Evolutionary conservation across 2,797 vertebrate species (phyloP), one percentile per base, ranked within the genome.

Genomic region (Enteromius radiatus): DNA sequence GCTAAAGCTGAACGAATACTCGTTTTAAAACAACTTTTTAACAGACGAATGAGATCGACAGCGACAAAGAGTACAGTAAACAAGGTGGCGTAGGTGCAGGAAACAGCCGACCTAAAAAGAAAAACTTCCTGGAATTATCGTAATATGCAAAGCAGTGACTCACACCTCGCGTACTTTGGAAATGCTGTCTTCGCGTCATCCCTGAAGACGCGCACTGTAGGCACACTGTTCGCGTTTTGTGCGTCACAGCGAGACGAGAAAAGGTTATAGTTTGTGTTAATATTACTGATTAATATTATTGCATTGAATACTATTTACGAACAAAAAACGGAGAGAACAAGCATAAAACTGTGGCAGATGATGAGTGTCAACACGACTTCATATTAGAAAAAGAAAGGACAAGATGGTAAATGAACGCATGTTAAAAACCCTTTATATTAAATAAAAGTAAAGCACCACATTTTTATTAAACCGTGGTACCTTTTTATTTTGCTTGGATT

Each of bases 41-140:
- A 70, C 19, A 23, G 28, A 19, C 61, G 23, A 38, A 21, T 9
- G 15, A 3, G 54, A 14, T 17, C 17, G 15, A 64, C 45, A 19
- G 19, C 17, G 17, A 8, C 26, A 45, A 21, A 70, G 26, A 26
- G 54, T 21, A 59, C 12, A 21, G 43, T 19, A 36, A 54, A 14
- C 74, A 71, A 43, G 38, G 5, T 17, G 45, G 43, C 2, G 68
- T 28, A 26, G 36, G 56, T 61, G 47, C 49, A 59, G 41, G 59
- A 59, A 85, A 73, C 64, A 65, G 19, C 38, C n/a, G 47, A 77
- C 61, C 17, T 70, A 54, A 23, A 75, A 45, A 36, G 36, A 74
- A 41, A 38, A 76, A 56, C 88, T 89, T 90, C 84, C 87, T 89
- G 89, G 84, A 85, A 23, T 77, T 33, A 87, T 33, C 56, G n/a